Evolutionary conservation across 2,113 vertebrate genomes (phyloP), one percentile per base, ranked within the genome.

Genomic region (Gymnarchus niloticus): DNA sequence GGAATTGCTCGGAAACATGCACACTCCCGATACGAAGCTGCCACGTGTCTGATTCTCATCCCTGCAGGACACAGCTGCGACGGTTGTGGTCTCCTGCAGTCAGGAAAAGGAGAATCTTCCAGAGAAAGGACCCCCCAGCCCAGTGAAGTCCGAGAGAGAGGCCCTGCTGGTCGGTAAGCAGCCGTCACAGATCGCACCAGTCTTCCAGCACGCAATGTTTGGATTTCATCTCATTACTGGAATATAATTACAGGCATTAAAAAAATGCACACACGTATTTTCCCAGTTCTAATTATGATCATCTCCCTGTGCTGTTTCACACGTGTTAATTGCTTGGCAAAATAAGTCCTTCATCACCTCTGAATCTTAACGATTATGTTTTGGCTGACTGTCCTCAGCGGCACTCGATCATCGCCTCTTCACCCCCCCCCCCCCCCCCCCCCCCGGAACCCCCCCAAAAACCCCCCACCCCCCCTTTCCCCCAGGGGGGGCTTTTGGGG

Each of bases 81-180:
- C 93, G 28, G 90, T 93, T 6, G 92, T 95, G 84, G 96, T 96
- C 91, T 93, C 95, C 2, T 96, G 96, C 88, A 97, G 93, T 94
- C 96, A 97, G 88, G 97, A 98, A 90, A 96, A 94, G 76, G 97
- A 97, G 17, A 93, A 89, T 56, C 93, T 94, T 0, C 92, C 91
- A 19, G 97, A 98, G 89, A 97, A 93, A 93, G 92, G 59, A 0
- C 57, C 93, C 84, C 92, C 87, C 54, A 96, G 94, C 86, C 97
- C 96, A 0, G 92, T 99, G 87, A 96, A 96, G 85, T 98, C 97
- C 0, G 97, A 99, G 88, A 95, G 97, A 25, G 97, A 98, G 89
- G 97, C 97, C 33, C 92, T 98, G 54, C 91, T 99, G 14, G 97
- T 99, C 19, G 98, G 98, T 99, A 92, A 91, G 96, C 73, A 12